A percentile compares a stretch with the other conserved stretches of the same genome.
Evolutionary conservation across 2,113 vertebrate genomes (phyloP).

Genomic region (Circaetus cinerascens): DNA sequence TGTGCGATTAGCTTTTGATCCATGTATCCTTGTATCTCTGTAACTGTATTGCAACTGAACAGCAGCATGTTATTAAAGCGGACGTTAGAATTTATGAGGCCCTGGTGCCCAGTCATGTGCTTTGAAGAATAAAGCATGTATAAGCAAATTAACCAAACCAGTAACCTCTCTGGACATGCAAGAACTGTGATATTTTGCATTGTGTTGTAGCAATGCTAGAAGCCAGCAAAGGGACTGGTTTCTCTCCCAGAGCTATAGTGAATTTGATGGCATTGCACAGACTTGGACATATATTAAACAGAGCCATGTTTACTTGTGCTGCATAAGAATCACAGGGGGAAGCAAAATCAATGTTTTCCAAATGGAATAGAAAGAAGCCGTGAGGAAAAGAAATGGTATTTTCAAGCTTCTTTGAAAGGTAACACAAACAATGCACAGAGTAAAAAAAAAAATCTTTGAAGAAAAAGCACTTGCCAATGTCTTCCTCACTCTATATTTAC

Average conservation of each 20-base stretch:
- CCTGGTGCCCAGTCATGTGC: background rate
- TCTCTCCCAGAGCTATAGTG: slow-evolving; percentile 1
- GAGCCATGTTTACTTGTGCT: slow-evolving; percentile 42
- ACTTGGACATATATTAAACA: slow-evolving; percentile 60
- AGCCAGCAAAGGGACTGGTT: background rate
- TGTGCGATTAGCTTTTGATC: background rate
- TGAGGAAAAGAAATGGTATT: slow-evolving; percentile 53
- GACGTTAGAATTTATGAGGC: background rate
- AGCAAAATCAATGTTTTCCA: slow-evolving; percentile 62
- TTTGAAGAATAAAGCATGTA: background rate
- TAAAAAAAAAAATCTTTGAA: background rate
- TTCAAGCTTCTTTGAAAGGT: slow-evolving; percentile 55
- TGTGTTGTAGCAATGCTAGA: background rate
- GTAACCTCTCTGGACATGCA: background rate
- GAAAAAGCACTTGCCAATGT: background rate
- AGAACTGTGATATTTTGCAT: background rate
- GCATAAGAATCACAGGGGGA: slow-evolving; percentile 45
- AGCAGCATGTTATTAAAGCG: background rate
- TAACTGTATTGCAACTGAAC: background rate
- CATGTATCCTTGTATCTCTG: background rate
- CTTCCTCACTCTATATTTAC: background rate
- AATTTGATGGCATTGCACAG: slow-evolving; percentile 48
- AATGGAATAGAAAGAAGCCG: slow-evolving; percentile 42
- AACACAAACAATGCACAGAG: slow-evolving; percentile 16
- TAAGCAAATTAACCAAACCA: slow-evolving; percentile 5